Conservation (phyloP, 2,113 vertebrate genomes). For the Casuarius casuarius region DNA sequence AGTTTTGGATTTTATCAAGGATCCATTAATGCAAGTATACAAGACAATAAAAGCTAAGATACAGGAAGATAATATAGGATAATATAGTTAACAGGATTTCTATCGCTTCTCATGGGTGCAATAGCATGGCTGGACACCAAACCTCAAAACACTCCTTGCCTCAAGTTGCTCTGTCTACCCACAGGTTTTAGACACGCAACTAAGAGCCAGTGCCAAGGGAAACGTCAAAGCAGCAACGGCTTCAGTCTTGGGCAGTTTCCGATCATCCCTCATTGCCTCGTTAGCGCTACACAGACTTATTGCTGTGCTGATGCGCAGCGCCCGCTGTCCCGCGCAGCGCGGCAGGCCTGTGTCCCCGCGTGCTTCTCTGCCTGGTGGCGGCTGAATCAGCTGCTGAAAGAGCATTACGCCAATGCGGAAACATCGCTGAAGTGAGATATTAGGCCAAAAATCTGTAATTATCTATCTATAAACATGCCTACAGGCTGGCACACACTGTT, state of each 20-base stretch:
- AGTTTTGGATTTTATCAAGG: not conserved
- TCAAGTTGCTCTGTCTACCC: not conserved
- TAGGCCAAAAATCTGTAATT: not conserved
- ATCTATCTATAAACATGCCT: not conserved
- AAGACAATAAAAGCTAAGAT: not conserved
- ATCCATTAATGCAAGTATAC: not conserved
- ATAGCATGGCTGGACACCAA: not conserved
- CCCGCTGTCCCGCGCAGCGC: not conserved
- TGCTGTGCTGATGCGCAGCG: fast-evolving
- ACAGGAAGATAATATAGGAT: not conserved
- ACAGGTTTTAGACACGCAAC: not conserved
- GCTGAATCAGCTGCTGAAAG: not conserved
- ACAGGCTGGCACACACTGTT: not conserved
- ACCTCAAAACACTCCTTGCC: not conserved
- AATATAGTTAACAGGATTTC: not conserved
- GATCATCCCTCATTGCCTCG: not conserved
- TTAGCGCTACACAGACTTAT: not conserved
- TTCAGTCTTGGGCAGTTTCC: not conserved
- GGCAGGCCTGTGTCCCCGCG: too few species aligned
- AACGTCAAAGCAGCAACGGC: not conserved
- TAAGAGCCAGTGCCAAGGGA: not conserved
- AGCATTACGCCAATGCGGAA: not conserved
- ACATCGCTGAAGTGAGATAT: not conserved
- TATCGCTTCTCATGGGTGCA: not conserved
- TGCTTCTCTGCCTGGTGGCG: not conserved